Conservation (phyloP, 1,140 invertebrate species). For the Zaprionus ghesquierei region DNA sequence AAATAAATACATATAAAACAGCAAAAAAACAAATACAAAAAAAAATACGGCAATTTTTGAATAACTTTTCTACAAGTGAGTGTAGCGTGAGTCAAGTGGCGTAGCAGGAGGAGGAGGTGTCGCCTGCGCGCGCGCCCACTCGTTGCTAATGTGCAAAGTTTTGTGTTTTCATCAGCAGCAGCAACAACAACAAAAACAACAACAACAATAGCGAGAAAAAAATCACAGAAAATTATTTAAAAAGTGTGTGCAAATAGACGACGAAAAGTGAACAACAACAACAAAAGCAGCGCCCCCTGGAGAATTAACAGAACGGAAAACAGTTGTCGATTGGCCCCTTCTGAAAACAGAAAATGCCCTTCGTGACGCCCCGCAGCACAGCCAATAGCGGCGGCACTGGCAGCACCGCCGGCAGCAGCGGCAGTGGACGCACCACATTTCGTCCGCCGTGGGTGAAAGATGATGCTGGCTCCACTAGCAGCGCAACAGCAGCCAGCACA, state of each 20-base stretch:
- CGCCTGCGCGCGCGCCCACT: not conserved
- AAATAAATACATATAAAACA: constrained; percentile 16
- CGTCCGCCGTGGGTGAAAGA: constrained; percentile 93
- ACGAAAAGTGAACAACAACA: constrained; percentile 43
- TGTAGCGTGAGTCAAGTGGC: constrained; percentile 46
- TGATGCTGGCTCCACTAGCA: constrained; percentile 80
- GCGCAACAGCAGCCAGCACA: constrained; percentile 80
- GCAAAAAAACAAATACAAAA: not conserved
- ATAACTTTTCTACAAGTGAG: constrained; percentile 77
- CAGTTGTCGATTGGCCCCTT: constrained; percentile 18
- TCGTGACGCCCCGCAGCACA: constrained; percentile 69
- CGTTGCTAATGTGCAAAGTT: constrained; percentile 76
- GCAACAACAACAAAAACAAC: constrained; percentile 27
- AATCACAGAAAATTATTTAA: constrained; percentile 74
- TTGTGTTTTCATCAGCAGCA: constrained; percentile 72
- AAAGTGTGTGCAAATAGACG: constrained; percentile 76
- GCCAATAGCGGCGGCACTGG: constrained; percentile 62
- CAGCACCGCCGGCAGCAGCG: constrained; percentile 75
- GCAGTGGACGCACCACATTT: constrained; percentile 86
- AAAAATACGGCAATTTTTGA: constrained; percentile 48
- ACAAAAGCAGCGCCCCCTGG: constrained; percentile 29
- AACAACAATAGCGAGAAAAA: constrained; percentile 28
- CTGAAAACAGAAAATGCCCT: constrained; percentile 68
- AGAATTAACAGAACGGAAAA: constrained; percentile 44
- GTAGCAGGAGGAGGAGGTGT: constrained; percentile 14